Evolutionary conservation across 2,113 vertebrate genomes (phyloP).

Genomic region (Macroglossus sobrinus): DNA sequence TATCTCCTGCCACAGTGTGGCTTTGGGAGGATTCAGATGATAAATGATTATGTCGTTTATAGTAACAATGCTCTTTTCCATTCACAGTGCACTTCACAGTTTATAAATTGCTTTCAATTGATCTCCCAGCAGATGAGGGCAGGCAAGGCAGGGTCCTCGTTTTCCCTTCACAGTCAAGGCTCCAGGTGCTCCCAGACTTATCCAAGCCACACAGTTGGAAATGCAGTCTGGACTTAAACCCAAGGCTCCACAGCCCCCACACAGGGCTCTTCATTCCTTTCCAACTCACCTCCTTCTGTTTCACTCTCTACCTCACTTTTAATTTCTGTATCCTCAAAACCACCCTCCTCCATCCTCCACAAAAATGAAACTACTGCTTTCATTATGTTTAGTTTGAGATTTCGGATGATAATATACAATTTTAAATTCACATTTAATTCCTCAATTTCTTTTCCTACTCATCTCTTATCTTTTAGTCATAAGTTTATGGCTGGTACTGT

Average conservation of each 20-base stretch:
- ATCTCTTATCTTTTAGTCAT: not conserved
- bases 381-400: not conserved
- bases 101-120: conserved; percentile 19
- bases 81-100: conserved; percentile 7
- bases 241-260: not conserved
- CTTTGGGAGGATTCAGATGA: not conserved
- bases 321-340: not conserved
- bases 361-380: not conserved
- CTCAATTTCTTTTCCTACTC: not conserved
- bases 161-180: not conserved
- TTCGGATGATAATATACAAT: not conserved
- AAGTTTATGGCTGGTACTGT: not conserved
- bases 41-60: conserved; percentile 1
- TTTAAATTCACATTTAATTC: not conserved
- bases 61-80: conserved; percentile 28
- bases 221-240: no score
- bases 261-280: not conserved
- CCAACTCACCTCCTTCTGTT: not conserved
- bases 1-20: conserved; percentile 17
- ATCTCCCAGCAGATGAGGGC: not conserved
- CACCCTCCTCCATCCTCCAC: not conserved
- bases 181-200: not conserved
- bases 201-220: not conserved
- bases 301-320: not conserved
- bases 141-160: not conserved